Percentiles rank a stretch among this genome's conserved stretches.
These are phyloP conservation scores for Ormyrus pomaceus DNA, from an alignment of 2,888 invertebrate species.

Conservation along the genomic window DNA sequence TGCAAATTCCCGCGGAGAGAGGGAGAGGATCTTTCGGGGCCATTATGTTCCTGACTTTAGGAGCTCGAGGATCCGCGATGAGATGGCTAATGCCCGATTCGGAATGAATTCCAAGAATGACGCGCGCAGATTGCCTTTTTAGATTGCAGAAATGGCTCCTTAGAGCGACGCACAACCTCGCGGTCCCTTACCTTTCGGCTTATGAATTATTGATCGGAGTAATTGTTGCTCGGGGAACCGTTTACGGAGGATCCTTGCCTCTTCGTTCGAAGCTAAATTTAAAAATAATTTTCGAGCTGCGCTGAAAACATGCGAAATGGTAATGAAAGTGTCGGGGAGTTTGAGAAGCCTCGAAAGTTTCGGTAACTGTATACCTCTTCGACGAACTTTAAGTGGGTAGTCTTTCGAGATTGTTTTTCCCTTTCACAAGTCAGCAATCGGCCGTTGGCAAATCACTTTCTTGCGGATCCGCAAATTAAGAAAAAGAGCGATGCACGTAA, in stretches of 20 bases:
- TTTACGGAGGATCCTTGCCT: too few species aligned
- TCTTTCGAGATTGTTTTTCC: slow-evolving; percentile 11
- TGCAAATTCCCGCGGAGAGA: slow-evolving; percentile 34
- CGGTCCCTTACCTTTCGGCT: neutral
- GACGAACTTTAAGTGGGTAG: slow-evolving; percentile 23
- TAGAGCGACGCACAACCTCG: neutral
- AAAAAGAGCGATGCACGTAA: slow-evolving; percentile 49
- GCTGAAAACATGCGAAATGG: too few species aligned
- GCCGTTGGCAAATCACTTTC: slow-evolving; percentile 47
- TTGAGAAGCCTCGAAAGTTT: neutral
- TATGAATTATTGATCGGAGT: slow-evolving; percentile 28
- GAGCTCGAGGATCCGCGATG: neutral
- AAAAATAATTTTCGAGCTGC: too few species aligned
- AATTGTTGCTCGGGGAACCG: neutral
- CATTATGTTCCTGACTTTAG: slow-evolving; percentile 43
- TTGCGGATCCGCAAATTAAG: slow-evolving; percentile 48
- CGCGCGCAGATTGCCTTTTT: slow-evolving; percentile 9
- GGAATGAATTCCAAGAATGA: slow-evolving; percentile 35
- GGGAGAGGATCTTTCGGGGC: slow-evolving; percentile 28
- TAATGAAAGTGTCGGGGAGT: neutral
- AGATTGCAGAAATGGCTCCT: neutral
- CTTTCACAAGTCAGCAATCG: slow-evolving; percentile 29
- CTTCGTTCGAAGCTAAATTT: too few species aligned
- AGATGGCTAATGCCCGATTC: slow-evolving; percentile 28
- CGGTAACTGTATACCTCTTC: neutral